Evolutionary conservation across 2,888 invertebrate genomes (phyloP).

Genomic region (Sisyra terminalis): DNA sequence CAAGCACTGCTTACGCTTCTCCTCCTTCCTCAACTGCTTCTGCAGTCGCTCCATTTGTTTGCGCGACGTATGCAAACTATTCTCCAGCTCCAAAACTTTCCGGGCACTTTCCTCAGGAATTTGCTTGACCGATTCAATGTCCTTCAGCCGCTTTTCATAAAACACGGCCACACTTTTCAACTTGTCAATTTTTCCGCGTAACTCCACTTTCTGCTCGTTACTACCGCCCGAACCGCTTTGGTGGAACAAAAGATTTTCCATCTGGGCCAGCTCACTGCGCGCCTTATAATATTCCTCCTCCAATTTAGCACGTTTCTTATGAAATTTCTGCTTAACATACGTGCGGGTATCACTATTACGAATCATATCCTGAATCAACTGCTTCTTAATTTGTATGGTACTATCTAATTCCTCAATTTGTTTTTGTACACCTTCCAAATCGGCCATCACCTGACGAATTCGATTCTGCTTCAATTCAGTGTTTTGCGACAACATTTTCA

Average conservation of each 20-base stretch:
- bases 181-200: conserved; percentile 24
- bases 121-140: conserved; percentile 34
- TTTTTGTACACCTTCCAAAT: conserved; percentile 47
- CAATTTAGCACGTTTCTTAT: conserved; percentile 42
- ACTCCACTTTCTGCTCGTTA: conserved; percentile 23
- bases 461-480: conserved; percentile 24
- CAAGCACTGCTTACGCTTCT: conserved; percentile 49
- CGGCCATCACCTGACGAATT: conserved; percentile 27
- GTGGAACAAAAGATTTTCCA: conserved; percentile 19
- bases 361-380: conserved; percentile 50
- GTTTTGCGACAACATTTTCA: conserved; percentile 28
- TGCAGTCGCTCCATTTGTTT: conserved; percentile 60
- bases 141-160: conserved; percentile 32
- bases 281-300: conserved; percentile 41
- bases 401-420: conserved; percentile 52
- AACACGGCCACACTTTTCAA: conserved; percentile 27
- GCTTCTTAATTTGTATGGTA: conserved; percentile 55
- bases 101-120: conserved; percentile 43
- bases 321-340: conserved; percentile 38
- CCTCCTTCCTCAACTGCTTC: conserved; percentile 55
- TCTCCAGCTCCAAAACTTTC: conserved; percentile 55
- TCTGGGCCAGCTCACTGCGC: conserved; percentile 35
- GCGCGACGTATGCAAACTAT: conserved; percentile 53
- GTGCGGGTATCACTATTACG: conserved; percentile 38
- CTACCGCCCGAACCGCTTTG: no score